Evolutionary conservation across 2,888 invertebrate genomes (phyloP).

Genomic region (Scaptomyza caliginosa): DNA sequence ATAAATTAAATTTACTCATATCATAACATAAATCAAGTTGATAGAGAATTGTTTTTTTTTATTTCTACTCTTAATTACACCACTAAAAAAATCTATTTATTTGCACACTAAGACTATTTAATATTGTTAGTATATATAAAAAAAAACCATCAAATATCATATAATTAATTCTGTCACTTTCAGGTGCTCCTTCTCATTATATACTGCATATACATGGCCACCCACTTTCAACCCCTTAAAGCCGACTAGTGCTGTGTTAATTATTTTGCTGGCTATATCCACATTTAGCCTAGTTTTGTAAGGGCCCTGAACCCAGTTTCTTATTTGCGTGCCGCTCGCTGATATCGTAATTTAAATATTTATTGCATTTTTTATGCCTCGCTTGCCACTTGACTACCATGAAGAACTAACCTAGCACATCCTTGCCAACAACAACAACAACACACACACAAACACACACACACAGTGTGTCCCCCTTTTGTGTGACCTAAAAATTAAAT

Average conservation of each 20-base stretch:
- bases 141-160: neutral
- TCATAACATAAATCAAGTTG: neutral
- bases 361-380: slow-evolving; percentile 72
- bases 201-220: neutral
- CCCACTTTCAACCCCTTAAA: neutral
- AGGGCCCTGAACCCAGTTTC: slow-evolving; percentile 59
- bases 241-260: slow-evolving; percentile 41
- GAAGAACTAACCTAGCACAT: slow-evolving; percentile 34
- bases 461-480: slow-evolving; percentile 46
- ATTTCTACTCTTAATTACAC: too few relatives aligned
- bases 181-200: slow-evolving; percentile 3
- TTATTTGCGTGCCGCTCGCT: slow-evolving; percentile 67
- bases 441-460: slow-evolving; percentile 17
- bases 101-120: too few relatives aligned
- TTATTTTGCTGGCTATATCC: slow-evolving; percentile 62
- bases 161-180: neutral
- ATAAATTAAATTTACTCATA: neutral
- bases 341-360: slow-evolving; percentile 76
- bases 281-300: slow-evolving; percentile 65
- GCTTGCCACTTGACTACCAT: slow-evolving; percentile 62
- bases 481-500: slow-evolving; percentile 80
- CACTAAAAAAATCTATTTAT: too few relatives aligned
- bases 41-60: neutral
- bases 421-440: slow-evolving; percentile 25
- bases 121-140: too few relatives aligned